Evolutionary conservation across 2,113 vertebrate genomes (phyloP).

Genomic region (Gavia stellata): DNA sequence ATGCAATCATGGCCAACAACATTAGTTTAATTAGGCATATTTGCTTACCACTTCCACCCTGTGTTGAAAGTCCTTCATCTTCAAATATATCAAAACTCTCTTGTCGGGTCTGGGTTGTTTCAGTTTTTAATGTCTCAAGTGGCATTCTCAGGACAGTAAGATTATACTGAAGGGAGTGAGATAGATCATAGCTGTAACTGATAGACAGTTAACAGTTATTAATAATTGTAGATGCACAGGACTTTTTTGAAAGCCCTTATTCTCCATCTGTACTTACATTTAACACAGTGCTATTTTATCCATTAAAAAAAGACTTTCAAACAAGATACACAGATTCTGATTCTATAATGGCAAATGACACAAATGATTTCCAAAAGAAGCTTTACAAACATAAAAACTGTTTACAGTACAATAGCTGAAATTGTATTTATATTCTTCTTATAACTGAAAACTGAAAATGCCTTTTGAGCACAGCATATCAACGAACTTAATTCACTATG

Average conservation of each 20-base stretch:
- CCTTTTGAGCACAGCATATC: not conserved
- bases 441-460: not conserved
- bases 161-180: slow-evolving; percentile 96
- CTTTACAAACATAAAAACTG: not conserved
- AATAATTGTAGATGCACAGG: not conserved
- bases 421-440: not conserved
- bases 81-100: slow-evolving; percentile 99
- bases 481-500: not conserved
- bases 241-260: not conserved
- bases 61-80: slow-evolving; percentile 89
- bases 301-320: not conserved
- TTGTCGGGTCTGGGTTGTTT: slow-evolving; percentile 76
- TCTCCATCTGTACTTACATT: not conserved
- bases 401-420: not conserved
- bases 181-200: slow-evolving; percentile 98
- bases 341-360: not conserved
- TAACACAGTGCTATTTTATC: not conserved
- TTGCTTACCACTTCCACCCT: slow-evolving; percentile 79
- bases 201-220: slow-evolving; percentile 40
- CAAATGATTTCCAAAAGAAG: not conserved
- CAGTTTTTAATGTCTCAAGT: slow-evolving; percentile 78
- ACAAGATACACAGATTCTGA: not conserved
- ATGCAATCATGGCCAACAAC: not conserved
- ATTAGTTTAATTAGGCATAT: not conserved
- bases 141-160: slow-evolving; percentile 86